Conservation (phyloP, 2,113 vertebrate genomes). For the Gambusia affinis region DNA sequence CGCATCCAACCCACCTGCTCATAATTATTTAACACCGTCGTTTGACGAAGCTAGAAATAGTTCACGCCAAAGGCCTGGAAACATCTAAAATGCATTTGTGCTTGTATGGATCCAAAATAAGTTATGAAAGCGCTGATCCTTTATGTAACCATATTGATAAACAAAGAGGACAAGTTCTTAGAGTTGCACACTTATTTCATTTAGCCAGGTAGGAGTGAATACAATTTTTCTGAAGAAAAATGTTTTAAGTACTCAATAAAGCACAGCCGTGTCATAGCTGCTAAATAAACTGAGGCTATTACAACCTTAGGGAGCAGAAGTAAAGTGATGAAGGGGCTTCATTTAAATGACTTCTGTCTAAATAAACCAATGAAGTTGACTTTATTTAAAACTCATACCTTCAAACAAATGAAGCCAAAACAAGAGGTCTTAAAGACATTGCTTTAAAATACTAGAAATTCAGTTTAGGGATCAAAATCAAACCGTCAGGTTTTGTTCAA, state of each 20-base stretch:
- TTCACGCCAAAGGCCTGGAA: conserved; percentile 17
- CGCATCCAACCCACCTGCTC: conserved; percentile 50
- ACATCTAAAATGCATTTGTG: conserved; percentile 62
- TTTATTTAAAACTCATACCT: not conserved
- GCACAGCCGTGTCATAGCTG: not conserved
- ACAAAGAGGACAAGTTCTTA: not conserved
- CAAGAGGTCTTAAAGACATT: too few relatives aligned
- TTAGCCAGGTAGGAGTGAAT: not conserved
- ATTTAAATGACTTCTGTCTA: not conserved
- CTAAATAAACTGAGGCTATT: not conserved
- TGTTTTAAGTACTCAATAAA: not conserved
- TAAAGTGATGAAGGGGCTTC: not conserved
- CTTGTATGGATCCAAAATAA: conserved; percentile 32
- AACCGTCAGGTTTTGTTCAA: too few relatives aligned
- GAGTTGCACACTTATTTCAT: not conserved
- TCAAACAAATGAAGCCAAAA: too few relatives aligned
- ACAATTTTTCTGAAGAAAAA: conserved; percentile 2
- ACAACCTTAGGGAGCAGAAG: not conserved
- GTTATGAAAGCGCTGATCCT: conserved; percentile 6
- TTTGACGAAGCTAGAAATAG: conserved; percentile 47
- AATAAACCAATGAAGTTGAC: not conserved
- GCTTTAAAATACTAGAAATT: not conserved
- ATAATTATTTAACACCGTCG: conserved; percentile 56
- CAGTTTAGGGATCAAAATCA: not conserved
- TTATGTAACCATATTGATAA: conserved; percentile 35